Conservation (phyloP, 1,140 invertebrate species). For the Drosophila serrata region DNA sequence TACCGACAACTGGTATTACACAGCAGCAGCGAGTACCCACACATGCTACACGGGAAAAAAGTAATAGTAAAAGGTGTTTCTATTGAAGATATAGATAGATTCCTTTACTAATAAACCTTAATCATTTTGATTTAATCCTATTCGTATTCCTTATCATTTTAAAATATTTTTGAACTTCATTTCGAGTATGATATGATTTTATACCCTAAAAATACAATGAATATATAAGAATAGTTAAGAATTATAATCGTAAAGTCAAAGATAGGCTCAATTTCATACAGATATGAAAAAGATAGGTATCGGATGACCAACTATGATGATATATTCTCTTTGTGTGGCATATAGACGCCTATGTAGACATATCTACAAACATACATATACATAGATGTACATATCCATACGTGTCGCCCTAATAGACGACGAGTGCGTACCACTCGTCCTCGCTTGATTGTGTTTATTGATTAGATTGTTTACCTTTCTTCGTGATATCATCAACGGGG, state of each 20-base stretch:
- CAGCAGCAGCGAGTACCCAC: constrained; percentile 25
- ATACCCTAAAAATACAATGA: background rate
- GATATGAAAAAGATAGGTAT: background rate
- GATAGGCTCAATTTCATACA: background rate
- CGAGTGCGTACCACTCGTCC: constrained; percentile 64
- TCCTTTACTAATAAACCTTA: too few relatives aligned
- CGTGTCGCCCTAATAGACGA: constrained; percentile 26
- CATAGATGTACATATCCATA: constrained; percentile 7
- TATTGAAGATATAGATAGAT: background rate
- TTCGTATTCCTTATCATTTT: background rate
- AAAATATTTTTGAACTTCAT: background rate
- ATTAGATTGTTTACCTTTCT: constrained; percentile 83
- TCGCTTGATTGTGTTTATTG: constrained; percentile 79
- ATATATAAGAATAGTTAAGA: background rate
- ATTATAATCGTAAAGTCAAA: constrained; percentile 20
- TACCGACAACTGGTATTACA: constrained; percentile 58
- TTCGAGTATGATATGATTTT: background rate
- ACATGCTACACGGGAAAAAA: constrained; percentile 6
- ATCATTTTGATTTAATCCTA: background rate
- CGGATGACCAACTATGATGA: background rate
- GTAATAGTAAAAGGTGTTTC: too few relatives aligned
- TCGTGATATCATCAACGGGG: constrained; percentile 73
- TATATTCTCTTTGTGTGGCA: constrained; percentile 13
- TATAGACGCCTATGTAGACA: constrained; percentile 17
- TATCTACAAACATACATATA: constrained; percentile 7